Percentiles rank a stretch among this genome's conserved stretches.
phyloP scores from a whole-genome alignment of 2,797 vertebrate genomes.

The Chiloscyllium punctatum region DNA sequence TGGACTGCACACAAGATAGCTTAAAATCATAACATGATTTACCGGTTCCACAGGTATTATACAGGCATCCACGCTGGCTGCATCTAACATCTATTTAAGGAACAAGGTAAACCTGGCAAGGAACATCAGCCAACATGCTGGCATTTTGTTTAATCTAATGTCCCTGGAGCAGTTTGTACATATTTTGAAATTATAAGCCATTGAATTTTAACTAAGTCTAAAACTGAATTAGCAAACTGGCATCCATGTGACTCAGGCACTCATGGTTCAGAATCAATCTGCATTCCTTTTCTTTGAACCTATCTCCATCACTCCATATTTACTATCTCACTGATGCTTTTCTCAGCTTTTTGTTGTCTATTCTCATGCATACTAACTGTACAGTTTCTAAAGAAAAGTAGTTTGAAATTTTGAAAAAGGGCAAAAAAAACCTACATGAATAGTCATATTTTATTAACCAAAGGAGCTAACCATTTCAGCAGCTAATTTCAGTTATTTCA shows the following conservation, averaged over 20 bases:
- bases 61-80: background rate
- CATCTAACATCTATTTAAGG: background rate
- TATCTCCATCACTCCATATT: background rate
- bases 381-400: background rate
- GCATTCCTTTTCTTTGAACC: background rate
- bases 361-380: background rate
- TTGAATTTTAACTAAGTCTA: background rate
- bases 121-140: background rate
- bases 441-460: background rate
- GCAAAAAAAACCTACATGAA: background rate
- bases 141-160: background rate
- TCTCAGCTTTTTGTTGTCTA: background rate
- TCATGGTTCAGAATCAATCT: background rate
- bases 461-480: background rate
- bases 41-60: background rate
- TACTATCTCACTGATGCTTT: background rate
- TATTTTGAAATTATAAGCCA: background rate
- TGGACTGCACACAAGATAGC: background rate
- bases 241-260: background rate
- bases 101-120: background rate
- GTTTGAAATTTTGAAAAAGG: background rate
- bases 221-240: background rate
- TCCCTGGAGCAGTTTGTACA: background rate
- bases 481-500: background rate
- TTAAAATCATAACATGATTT: background rate